A percentile compares a stretch with the other conserved stretches of the same genome.
These are phyloP conservation scores for Limnephilus marmoratus DNA, from an alignment of 2,888 invertebrate species.

Conservation along the genomic window DNA sequence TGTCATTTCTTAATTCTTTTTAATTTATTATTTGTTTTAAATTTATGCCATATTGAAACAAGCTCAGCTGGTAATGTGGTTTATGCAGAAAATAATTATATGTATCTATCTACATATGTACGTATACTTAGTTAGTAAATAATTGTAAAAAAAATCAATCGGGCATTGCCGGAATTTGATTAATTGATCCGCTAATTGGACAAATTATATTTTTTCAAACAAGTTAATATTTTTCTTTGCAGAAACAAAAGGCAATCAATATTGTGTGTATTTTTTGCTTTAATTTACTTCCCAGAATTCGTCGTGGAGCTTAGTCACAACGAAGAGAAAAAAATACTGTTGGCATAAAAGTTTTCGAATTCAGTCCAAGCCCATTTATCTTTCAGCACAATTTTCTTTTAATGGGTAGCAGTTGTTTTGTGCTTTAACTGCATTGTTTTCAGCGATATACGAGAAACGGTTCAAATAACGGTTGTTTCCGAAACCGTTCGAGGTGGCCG, in stretches of 20 bases:
- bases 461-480: conserved; percentile 26
- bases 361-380: conserved; percentile 44
- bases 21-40: too few species aligned
- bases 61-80: too few species aligned
- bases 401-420: conserved; percentile 57
- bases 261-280: background rate
- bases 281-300: background rate
- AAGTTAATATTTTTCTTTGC: too few species aligned
- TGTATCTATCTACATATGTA: too few species aligned
- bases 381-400: conserved; percentile 53
- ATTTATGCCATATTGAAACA: too few species aligned
- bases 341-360: conserved; percentile 32
- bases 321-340: background rate
- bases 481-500: background rate
- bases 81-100: too few species aligned
- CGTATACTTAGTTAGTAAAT: too few species aligned
- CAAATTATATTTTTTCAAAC: too few species aligned
- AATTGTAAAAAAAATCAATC: too few species aligned
- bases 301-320: background rate
- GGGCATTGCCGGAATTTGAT: too few species aligned
- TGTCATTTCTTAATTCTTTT: too few species aligned
- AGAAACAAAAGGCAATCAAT: background rate
- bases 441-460: conserved; percentile 2
- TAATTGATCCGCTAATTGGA: too few species aligned
- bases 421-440: conserved; percentile 53